phyloP scores from a whole-genome alignment of 2,888 invertebrate species.

The Molorchus minor region DNA sequence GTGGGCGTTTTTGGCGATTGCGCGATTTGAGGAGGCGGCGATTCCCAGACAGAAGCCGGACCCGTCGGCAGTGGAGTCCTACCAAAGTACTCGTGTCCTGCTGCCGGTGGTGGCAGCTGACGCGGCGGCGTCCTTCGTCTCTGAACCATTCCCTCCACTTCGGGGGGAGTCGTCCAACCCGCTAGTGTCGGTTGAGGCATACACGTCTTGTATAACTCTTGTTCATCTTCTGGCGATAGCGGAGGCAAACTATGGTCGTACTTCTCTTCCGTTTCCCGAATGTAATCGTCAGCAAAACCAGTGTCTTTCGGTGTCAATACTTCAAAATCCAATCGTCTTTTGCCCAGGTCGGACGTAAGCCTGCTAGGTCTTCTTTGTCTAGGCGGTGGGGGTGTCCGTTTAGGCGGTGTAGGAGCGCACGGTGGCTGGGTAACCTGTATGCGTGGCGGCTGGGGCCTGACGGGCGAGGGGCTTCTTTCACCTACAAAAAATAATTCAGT shows the following conservation, averaged over 20 bases:
- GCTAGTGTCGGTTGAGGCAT: background rate
- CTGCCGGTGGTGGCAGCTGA: background rate
- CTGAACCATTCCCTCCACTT: background rate
- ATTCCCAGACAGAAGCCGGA: background rate
- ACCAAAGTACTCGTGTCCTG: background rate
- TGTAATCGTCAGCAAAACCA: slow-evolving; percentile 5
- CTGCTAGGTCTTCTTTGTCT: background rate
- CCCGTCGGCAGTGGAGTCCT: background rate
- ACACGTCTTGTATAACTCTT: background rate
- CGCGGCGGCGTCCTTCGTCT: background rate
- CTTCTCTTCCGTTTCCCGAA: background rate
- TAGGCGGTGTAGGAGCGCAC: background rate
- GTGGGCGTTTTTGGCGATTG: background rate
- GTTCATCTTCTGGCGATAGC: background rate
- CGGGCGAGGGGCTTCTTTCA: background rate
- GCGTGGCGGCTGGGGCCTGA: background rate
- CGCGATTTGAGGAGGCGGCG: background rate
- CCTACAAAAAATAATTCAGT: background rate
- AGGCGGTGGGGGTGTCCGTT: background rate
- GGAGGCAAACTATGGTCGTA: slow-evolving; percentile 12
- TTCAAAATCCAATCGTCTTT: slow-evolving; percentile 5
- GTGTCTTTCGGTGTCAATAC: background rate
- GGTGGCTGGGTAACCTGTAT: background rate
- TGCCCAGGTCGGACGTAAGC: background rate
- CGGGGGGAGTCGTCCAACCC: background rate